Evolutionary conservation across 2,797 vertebrate species (phyloP).

Genomic region (Avahi laniger): DNA sequence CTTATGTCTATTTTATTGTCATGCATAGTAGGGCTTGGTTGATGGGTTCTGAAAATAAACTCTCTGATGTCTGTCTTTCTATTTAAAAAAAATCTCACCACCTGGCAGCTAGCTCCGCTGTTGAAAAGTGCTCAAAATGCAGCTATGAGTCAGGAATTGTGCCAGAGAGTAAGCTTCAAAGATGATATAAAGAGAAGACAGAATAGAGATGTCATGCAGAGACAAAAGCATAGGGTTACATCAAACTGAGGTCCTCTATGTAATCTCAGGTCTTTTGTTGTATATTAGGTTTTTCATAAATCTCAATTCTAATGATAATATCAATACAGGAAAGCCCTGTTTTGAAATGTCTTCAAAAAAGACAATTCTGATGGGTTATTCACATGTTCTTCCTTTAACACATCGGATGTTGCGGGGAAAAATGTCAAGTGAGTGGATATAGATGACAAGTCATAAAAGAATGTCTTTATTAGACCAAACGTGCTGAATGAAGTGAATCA

Average conservation of each 20-base stretch:
- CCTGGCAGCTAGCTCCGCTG: background rate
- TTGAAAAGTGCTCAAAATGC: background rate
- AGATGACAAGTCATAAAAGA: slow-evolving; percentile 2
- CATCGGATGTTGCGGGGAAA: background rate
- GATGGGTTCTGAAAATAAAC: slow-evolving; percentile 25
- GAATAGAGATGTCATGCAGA: background rate
- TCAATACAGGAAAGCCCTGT: background rate
- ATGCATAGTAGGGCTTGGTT: background rate
- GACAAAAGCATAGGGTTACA: background rate
- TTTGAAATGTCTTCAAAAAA: background rate
- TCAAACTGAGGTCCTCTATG: background rate
- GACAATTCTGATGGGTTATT: background rate
- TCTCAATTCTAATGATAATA: background rate
- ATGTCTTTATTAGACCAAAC: background rate
- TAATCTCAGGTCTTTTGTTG: background rate
- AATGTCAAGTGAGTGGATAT: slow-evolving; percentile 1
- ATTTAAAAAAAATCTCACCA: background rate
- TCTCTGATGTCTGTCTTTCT: background rate
- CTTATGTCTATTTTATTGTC: background rate
- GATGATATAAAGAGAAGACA: background rate
- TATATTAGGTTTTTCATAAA: background rate
- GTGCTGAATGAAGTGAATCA: background rate
- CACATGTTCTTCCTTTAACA: background rate
- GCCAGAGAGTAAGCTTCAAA: background rate
- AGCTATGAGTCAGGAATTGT: background rate